Conservation (phyloP, 2,797 vertebrate species). For the Novumbra hubbsi region DNA sequence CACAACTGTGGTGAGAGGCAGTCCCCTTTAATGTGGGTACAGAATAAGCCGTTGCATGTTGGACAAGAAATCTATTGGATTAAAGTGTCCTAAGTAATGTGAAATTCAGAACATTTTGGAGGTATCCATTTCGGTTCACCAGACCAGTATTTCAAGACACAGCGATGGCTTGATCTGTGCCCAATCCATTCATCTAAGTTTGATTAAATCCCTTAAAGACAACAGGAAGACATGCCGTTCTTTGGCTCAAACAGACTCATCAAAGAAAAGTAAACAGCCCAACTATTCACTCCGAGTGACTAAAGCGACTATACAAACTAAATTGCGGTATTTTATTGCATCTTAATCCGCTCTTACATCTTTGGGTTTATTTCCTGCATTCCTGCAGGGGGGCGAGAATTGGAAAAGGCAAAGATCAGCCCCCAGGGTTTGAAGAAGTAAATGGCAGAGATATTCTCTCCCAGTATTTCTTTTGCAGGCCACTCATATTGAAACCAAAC, state of each 20-base stretch:
- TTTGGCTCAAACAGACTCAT: constrained; percentile 7
- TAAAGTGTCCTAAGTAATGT: constrained; percentile 25
- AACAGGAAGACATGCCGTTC: constrained; percentile 8
- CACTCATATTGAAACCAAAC: constrained; percentile 35
- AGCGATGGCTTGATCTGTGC: background rate
- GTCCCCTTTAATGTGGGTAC: constrained; percentile 43
- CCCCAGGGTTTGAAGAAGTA: constrained; percentile 15
- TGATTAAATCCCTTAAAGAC: constrained; percentile 2
- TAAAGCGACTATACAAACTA: background rate
- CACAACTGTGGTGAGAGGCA: constrained; percentile 34
- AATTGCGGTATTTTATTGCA: background rate
- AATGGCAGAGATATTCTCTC: constrained; percentile 25
- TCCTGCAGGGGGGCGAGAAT: constrained; percentile 2
- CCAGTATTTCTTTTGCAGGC: constrained; percentile 36
- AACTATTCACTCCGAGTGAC: background rate
- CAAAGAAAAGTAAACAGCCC: constrained; percentile 22
- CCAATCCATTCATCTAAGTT: constrained; percentile 17
- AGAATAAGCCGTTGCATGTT: constrained; percentile 30
- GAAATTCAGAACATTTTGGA: constrained; percentile 3
- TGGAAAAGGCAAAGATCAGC: constrained; percentile 13
- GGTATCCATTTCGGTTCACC: background rate
- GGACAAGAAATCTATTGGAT: constrained; percentile 28
- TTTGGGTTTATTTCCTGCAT: constrained; percentile 37
- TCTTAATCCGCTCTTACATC: constrained; percentile 29
- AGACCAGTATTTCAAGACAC: background rate